Percentiles rank a stretch among this genome's conserved stretches.
phyloP scores from a whole-genome alignment of 2,113 vertebrate genomes.

The Burhinus oedicnemus region DNA sequence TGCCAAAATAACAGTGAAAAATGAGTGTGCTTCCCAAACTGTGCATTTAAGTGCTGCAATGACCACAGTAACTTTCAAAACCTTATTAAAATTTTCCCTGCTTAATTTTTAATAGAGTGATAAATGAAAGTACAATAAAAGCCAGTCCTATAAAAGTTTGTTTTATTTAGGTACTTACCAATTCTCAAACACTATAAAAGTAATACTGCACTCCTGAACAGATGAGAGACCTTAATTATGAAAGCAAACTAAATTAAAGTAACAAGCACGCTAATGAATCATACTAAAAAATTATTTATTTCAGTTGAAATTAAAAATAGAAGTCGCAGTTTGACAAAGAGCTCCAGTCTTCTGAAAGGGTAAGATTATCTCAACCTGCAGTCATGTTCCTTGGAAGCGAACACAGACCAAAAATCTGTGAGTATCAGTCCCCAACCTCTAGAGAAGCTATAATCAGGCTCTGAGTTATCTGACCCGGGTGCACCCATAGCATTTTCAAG shows the following conservation, averaged over 20 bases:
- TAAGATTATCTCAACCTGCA: neutral
- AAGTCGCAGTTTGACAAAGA: neutral
- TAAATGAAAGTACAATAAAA: slow-evolving; percentile 24
- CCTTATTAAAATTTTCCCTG: neutral
- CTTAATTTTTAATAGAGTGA: neutral
- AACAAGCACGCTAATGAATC: neutral
- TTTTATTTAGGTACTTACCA: neutral
- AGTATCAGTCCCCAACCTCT: neutral
- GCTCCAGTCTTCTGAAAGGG: neutral
- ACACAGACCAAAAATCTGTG: neutral
- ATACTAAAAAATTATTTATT: neutral
- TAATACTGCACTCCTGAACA: neutral
- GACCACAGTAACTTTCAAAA: neutral
- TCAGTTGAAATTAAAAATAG: neutral
- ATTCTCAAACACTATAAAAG: neutral
- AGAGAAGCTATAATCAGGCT: neutral
- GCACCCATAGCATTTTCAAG: neutral
- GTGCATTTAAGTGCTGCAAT: neutral
- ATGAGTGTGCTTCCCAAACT: neutral
- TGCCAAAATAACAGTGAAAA: neutral
- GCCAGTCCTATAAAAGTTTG: neutral
- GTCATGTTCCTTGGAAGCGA: neutral
- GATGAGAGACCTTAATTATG: slow-evolving; percentile 10
- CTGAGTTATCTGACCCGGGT: neutral
- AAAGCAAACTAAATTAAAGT: neutral